Evolutionary conservation across 2,113 vertebrate species (phyloP), one percentile per base, ranked within the genome.

Genomic region (Scophthalmus maximus): DNA sequence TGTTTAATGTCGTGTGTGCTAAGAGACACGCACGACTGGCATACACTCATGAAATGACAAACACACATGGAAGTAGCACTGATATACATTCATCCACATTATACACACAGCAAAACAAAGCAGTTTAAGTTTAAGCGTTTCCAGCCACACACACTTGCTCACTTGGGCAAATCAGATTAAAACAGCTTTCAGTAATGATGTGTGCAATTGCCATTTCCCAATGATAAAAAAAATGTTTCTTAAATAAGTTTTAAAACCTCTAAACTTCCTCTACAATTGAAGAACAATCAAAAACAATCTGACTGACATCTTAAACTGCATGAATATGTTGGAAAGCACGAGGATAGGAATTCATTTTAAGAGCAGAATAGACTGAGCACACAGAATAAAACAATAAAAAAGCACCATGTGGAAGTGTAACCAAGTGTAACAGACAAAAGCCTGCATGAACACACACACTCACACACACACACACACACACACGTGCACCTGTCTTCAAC

Each of bases 401-500:
- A 44, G 22, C 6, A n/a, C 27, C 22, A 64, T 18, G 27, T 44
- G 7, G 9, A 36, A 40, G 38, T 29, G 34, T 11, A 20, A 42
- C 65, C 46, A 58, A 26, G 68, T 40, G 40, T 15, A 56, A 55
- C 26, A 65, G 5, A 73, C 58, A 63, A 32, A 34, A 36, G 11
- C 14, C 11, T 14, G n/a, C 29, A 53, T 34, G 5, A 34, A 46
- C 4, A n/a, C 18, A 8, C 3, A 27, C 5, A 51, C 58, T 38
- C 25, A 30, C 23, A 59, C 40, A 58, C 53, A 52, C 50, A 55
- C 26, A 49, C 20, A 23, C n/a, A 18, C 15, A 53, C 27, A 53
- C 38, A 53, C 20, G 52, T 29, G 36, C 84, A 89, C 86, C 79
- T 87, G 83, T 81, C 67, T 56, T 73, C 65, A 77, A 58, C 58